These are phyloP conservation scores for Leptopilina syphax DNA, from an alignment of 2,888 invertebrate species.

Conservation along the genomic window DNA sequence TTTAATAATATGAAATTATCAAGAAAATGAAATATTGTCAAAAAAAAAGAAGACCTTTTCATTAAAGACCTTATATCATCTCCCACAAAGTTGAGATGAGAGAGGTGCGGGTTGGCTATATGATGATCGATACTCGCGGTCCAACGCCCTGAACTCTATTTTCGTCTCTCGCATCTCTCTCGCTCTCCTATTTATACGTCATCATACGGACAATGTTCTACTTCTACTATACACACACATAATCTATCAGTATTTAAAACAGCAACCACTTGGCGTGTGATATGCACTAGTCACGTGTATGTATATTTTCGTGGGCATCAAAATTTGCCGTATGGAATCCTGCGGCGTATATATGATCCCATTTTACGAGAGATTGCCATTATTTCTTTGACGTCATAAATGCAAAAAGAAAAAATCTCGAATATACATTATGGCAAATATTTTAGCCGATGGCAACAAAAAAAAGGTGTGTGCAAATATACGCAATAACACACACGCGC, in stretches of 20 bases:
- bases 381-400: constrained; percentile 65
- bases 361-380: constrained; percentile 64
- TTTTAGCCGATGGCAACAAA: constrained; percentile 38
- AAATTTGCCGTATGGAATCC: background rate
- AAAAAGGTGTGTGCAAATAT: constrained; percentile 38
- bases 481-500: no score
- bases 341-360: constrained; percentile 55
- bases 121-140: constrained; percentile 66
- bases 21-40: constrained; percentile 29
- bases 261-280: constrained; percentile 59
- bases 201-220: constrained; percentile 72
- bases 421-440: background rate
- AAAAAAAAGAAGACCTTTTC: constrained; percentile 9
- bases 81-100: constrained; percentile 5
- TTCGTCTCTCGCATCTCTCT: constrained; percentile 62
- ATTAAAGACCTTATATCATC: constrained; percentile 14
- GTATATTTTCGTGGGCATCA: constrained; percentile 58
- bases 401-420: constrained; percentile 54
- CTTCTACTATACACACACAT: constrained; percentile 61
- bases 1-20: constrained; percentile 13
- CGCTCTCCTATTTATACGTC: constrained; percentile 71
- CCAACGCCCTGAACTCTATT: constrained; percentile 72
- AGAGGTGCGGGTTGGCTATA: constrained; percentile 19
- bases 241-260: constrained; percentile 62
- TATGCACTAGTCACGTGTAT: constrained; percentile 53